These are phyloP conservation scores for Leucania comma DNA, from an alignment of 2,888 invertebrate genomes.

Conservation along the genomic window DNA sequence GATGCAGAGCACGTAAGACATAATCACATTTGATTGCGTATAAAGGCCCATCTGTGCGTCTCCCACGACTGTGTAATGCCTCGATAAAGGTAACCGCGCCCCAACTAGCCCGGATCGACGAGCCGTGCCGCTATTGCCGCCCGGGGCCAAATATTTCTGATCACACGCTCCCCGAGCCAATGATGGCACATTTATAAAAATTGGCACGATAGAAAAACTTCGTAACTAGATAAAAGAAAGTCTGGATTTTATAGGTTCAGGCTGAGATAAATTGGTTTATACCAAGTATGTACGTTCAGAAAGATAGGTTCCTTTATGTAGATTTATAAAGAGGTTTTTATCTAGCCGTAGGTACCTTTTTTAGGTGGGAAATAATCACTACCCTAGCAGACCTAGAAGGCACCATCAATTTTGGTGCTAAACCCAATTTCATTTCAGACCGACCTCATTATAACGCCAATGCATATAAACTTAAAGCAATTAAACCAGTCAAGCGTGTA, in stretches of 20 bases:
- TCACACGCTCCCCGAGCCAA: constrained; percentile 54
- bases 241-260: constrained; percentile 55
- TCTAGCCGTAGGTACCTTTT: neutral
- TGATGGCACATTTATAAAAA: constrained; percentile 57
- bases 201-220: constrained; percentile 51
- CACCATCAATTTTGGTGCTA: too few species aligned
- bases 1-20: constrained; percentile 43
- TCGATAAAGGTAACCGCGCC: constrained; percentile 62
- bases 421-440: neutral
- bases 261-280: constrained; percentile 42
- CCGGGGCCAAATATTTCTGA: constrained; percentile 53
- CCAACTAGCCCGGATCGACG: constrained; percentile 58
- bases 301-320: constrained; percentile 10
- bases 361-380: too few species aligned
- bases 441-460: neutral
- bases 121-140: constrained; percentile 53
- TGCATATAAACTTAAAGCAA: constrained; percentile 7
- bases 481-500: constrained; percentile 12
- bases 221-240: constrained; percentile 52
- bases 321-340: constrained; percentile 8
- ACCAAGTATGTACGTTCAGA: constrained; percentile 3
- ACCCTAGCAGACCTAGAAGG: too few species aligned
- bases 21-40: constrained; percentile 61
- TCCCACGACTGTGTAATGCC: constrained; percentile 54
- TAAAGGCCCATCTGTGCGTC: constrained; percentile 59